phyloP scores from a whole-genome alignment of 2,113 vertebrate genomes.

The Hippopotamus amphibius region DNA sequence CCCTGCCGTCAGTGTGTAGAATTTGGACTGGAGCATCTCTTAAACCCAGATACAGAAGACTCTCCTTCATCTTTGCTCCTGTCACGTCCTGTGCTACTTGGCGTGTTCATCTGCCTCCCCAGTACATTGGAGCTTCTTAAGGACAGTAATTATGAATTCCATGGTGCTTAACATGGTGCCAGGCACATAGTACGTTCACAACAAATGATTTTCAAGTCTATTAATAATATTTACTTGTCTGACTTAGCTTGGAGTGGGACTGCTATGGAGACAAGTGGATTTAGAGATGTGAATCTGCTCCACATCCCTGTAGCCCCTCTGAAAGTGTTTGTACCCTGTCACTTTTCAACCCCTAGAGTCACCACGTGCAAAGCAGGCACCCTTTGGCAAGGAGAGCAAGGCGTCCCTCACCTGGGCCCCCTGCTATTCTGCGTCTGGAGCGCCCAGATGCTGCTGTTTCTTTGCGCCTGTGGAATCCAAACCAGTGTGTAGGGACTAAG shows the following conservation, averaged over 20 bases:
- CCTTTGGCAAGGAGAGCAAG: background rate
- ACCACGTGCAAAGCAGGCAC: background rate
- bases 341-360: background rate
- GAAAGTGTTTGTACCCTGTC: background rate
- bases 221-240: background rate
- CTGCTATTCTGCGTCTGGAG: background rate
- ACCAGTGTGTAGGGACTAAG: background rate
- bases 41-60: background rate
- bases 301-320: accelerated
- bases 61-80: background rate
- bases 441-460: accelerated
- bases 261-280: background rate
- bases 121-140: background rate
- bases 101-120: accelerated
- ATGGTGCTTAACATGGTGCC: background rate
- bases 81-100: no score
- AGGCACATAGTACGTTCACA: background rate
- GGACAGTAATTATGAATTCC: background rate
- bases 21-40: background rate
- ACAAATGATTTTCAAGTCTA: background rate
- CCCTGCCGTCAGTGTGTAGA: no score
- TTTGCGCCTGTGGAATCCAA: background rate
- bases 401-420: background rate
- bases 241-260: background rate
- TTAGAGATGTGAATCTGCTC: background rate